phyloP scores from a whole-genome alignment of 2,888 invertebrate genomes.

The Leuctra nigra region DNA sequence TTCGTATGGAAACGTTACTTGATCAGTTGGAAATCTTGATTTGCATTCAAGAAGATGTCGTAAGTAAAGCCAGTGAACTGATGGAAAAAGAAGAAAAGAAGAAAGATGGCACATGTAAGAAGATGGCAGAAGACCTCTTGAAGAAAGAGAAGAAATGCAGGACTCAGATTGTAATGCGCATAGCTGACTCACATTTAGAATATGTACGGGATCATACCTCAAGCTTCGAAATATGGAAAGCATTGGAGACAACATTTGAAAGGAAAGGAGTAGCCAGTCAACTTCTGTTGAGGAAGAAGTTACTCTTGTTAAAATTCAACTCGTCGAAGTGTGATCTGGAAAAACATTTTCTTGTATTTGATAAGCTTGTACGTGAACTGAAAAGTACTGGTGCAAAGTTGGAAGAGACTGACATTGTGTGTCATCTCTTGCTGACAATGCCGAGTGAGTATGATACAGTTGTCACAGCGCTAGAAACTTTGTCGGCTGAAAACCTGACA shows the following conservation, averaged over 20 bases:
- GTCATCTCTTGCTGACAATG: neutral
- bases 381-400: neutral
- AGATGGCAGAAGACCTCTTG: no score
- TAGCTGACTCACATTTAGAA: conserved; percentile 5
- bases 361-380: neutral
- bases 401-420: neutral
- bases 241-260: no score
- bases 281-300: conserved; percentile 2
- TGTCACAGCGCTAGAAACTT: neutral
- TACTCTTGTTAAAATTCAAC: neutral
- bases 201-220: neutral
- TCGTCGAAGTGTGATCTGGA: neutral
- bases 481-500: neutral
- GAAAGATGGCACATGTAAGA: no score
- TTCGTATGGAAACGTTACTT: no score
- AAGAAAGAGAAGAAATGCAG: neutral
- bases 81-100: no score
- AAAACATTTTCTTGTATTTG: neutral
- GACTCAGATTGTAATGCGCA: neutral
- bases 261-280: conserved; percentile 10
- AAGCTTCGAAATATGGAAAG: neutral
- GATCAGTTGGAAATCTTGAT: no score
- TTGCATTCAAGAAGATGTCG: no score
- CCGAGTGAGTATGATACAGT: neutral
- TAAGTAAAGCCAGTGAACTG: no score